These are phyloP conservation scores for Setophaga petechia DNA, from an alignment of 2,113 vertebrate genomes.

Conservation along the genomic window DNA sequence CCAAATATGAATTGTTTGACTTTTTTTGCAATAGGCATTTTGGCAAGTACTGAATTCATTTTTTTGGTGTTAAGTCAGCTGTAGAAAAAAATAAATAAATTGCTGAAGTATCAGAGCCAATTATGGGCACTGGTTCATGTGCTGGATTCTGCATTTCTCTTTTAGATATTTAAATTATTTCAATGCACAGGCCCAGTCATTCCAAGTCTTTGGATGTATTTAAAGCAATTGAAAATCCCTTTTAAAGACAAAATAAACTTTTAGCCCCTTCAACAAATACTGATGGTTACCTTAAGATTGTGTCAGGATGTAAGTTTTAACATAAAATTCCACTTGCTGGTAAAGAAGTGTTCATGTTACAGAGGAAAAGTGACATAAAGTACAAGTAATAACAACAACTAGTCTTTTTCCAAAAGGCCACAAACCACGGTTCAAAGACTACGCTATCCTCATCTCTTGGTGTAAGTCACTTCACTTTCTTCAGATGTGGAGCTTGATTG, in stretches of 20 bases:
- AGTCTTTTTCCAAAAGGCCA: neutral
- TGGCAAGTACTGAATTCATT: slow-evolving; percentile 58
- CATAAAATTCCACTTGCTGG: neutral
- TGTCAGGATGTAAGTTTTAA: neutral
- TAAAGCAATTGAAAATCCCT: slow-evolving; percentile 40
- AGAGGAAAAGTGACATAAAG: neutral
- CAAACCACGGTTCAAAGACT: neutral
- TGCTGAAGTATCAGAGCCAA: slow-evolving; percentile 51
- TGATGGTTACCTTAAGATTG: neutral
- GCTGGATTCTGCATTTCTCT: slow-evolving; percentile 31
- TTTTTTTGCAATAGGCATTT: slow-evolving; percentile 45
- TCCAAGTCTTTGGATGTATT: slow-evolving; percentile 37
- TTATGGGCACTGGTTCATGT: slow-evolving; percentile 62
- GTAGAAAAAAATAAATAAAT: slow-evolving; percentile 65
- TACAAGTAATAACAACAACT: neutral
- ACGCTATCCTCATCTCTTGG: neutral
- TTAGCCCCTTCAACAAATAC: neutral
- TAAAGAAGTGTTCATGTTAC: neutral
- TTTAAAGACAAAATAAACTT: neutral
- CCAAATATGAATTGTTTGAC: slow-evolving; percentile 55
- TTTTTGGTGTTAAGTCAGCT: slow-evolving; percentile 60
- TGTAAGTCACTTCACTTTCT: neutral
- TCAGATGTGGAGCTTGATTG: neutral
- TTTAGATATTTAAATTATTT: slow-evolving; percentile 57
- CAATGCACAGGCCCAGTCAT: slow-evolving; percentile 9